phyloP scores from a whole-genome alignment of 2,888 invertebrate genomes.

The Apotomis betuletana region DNA sequence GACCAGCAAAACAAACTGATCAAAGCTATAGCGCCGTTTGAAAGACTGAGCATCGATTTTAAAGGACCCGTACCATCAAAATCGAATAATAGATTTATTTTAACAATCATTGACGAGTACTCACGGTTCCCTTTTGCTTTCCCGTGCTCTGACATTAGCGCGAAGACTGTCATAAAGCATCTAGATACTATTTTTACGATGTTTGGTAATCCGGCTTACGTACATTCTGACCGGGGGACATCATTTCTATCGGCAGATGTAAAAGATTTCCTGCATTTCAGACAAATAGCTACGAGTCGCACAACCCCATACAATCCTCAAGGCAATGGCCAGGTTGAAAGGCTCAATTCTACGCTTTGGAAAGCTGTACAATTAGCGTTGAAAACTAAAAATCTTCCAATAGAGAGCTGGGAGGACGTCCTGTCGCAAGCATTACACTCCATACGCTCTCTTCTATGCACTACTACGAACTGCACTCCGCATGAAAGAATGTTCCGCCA shows the following conservation, averaged over 20 bases:
- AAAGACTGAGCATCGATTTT: conserved; percentile 42
- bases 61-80: conserved; percentile 44
- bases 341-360: neutral
- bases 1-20: conserved; percentile 29
- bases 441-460: too few species aligned
- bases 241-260: conserved; percentile 36
- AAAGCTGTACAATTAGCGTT: too few species aligned
- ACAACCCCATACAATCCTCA: conserved; percentile 41
- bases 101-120: conserved; percentile 41
- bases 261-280: conserved; percentile 1
- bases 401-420: too few species aligned
- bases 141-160: too few species aligned
- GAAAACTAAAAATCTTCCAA: too few species aligned
- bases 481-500: too few species aligned
- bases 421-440: too few species aligned
- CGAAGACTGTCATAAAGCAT: conserved; percentile 28
- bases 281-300: conserved; percentile 33
- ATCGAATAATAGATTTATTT: conserved; percentile 39
- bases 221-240: conserved; percentile 39
- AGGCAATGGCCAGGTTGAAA: neutral
- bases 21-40: conserved; percentile 43
- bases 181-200: conserved; percentile 31
- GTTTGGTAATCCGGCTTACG: conserved; percentile 38
- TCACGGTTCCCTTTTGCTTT: too few species aligned
- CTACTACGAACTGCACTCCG: too few species aligned